Evolutionary conservation across 2,113 vertebrate species (phyloP), one percentile per base, ranked within the genome.

Genomic region (Picathartes gymnocephalus): DNA sequence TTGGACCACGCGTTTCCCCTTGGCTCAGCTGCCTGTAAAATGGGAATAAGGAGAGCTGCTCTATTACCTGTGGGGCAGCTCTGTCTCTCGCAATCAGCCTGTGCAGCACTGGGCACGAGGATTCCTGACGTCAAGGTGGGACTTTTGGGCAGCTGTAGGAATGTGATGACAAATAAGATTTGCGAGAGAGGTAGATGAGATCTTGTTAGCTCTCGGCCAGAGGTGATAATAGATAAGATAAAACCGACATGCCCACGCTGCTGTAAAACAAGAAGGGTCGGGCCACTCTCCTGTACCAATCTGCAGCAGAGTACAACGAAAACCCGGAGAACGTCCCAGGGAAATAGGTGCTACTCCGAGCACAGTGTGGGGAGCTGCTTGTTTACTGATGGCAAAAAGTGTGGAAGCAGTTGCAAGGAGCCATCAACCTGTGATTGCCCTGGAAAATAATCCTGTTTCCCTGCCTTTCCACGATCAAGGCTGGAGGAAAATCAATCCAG

Each of bases 361-460:
- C 85, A 79, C 60, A 58, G 70, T 7, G 15, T 35, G 66, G 71
- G 91, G 94, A 86, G 64, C 42, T 85, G 88, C 86, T 73, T 74
- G 62, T 97, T 95, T 95, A 95, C 84, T 58, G 64, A 73, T 57
- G 91, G 84, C 53, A 64, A 31, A 66, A 91, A 90, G 92, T 30
- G 89, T 71, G 71, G 84, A 88, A 89, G 86, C 96, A 97, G 97
- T 96, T 98, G 94, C 86, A 78, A 97, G 96, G 95, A 95, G 90
- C 89, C 90, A 76, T 91, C 86, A 85, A 87, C 76, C 81, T 47
- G 45, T 95, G 96, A 97, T 92, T 97, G 96, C 93, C 84, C 77
- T 37, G 90, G 93, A 97, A 97, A 97, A 97, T 81, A 97, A 97
- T 95, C 87, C 96, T 69, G 47, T 95, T 92, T 85, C 84, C 72